phyloP scores from a whole-genome alignment of 1,140 invertebrate genomes.

The Mya arenaria region DNA sequence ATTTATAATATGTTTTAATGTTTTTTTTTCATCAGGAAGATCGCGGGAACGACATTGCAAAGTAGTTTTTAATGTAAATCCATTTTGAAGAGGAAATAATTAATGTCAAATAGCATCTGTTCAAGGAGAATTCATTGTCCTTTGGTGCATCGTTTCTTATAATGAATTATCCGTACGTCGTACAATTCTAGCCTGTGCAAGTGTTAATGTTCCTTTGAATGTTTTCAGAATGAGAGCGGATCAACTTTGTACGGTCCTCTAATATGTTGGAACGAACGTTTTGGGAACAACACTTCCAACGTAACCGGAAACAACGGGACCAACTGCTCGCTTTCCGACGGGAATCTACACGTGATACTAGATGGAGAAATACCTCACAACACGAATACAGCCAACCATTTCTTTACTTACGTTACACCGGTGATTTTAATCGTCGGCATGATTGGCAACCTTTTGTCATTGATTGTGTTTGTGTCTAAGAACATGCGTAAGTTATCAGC shows the following conservation, averaged over 20 bases:
- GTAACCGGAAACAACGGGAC: neutral
- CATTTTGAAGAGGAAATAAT: too few relatives aligned
- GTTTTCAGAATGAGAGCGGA: neutral
- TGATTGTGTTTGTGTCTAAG: constrained; percentile 72
- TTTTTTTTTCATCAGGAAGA: too few relatives aligned
- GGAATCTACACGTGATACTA: neutral
- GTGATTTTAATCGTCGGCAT: constrained; percentile 63
- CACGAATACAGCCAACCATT: neutral
- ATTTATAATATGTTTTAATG: too few relatives aligned
- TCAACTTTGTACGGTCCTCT: neutral
- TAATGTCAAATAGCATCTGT: too few relatives aligned
- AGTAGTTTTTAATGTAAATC: too few relatives aligned
- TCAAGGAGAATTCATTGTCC: too few relatives aligned
- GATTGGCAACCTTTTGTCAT: constrained; percentile 69
- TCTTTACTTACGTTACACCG: constrained; percentile 48
- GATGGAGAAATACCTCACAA: neutral
- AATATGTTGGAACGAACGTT: neutral
- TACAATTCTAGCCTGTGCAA: too few relatives aligned
- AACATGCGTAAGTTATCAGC: constrained; percentile 73
- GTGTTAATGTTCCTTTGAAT: too few relatives aligned
- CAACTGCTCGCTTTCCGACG: constrained; percentile 4
- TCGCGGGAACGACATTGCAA: too few relatives aligned
- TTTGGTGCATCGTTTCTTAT: too few relatives aligned
- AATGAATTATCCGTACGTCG: too few relatives aligned
- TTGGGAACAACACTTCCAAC: neutral